Conservation (phyloP, 2,113 vertebrate species). For the Ailuropoda melanoleuca region DNA sequence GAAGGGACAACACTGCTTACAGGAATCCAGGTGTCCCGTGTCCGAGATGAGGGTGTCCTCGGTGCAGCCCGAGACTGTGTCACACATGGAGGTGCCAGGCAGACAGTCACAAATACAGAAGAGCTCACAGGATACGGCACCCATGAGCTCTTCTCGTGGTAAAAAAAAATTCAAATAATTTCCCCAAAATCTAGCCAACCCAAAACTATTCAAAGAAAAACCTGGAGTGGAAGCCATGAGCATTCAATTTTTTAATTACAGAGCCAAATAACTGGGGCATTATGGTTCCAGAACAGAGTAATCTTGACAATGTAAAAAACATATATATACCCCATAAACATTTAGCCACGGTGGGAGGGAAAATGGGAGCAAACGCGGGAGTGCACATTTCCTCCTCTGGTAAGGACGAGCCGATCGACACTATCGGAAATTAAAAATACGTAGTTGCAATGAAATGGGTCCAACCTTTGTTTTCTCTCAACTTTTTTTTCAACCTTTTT, state of each 20-base stretch:
- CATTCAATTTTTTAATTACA: background rate
- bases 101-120: accelerated
- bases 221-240: background rate
- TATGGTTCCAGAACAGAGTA: background rate
- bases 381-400: background rate
- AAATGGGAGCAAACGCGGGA: no score
- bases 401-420: background rate
- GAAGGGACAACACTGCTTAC: accelerated
- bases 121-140: background rate
- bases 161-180: background rate
- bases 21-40: background rate
- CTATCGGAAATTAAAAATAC: background rate
- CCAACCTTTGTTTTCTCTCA: background rate
- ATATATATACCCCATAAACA: background rate
- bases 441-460: background rate
- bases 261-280: background rate
- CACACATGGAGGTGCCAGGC: background rate
- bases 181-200: no score
- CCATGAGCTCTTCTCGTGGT: background rate
- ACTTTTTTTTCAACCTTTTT: no score
- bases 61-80: background rate
- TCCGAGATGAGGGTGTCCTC: background rate
- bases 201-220: background rate
- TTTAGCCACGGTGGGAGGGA: background rate
- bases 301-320: background rate